Evolutionary conservation across 1,140 invertebrate genomes (phyloP).

Genomic region (Sinella curviseta): DNA sequence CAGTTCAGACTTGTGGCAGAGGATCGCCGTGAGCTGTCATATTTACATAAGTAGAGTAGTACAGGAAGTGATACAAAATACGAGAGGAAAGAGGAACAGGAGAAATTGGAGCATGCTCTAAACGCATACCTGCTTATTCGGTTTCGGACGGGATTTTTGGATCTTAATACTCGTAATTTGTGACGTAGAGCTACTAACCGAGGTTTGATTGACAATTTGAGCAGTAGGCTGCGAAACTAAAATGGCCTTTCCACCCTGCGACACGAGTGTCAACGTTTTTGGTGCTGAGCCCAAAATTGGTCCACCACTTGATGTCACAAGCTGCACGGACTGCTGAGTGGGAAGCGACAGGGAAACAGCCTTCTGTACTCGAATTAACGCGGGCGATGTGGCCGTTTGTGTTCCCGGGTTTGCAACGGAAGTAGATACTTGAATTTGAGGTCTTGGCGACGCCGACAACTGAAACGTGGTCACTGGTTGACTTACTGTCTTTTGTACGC

Average conservation of each 20-base stretch:
- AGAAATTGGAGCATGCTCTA: not conserved
- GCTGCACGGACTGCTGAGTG: not conserved
- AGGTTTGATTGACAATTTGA: not conserved
- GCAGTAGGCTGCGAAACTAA: not conserved
- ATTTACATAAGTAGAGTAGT: not conserved
- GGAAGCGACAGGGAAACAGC: not conserved
- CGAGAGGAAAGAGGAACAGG: not conserved
- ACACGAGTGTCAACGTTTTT: not conserved
- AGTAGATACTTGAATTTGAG: not conserved
- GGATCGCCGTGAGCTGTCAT: not conserved
- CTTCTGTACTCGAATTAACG: not conserved
- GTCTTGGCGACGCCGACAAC: not conserved
- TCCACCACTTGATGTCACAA: not conserved
- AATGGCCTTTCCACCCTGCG: not conserved
- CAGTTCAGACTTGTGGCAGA: not conserved
- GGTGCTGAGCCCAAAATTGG: not conserved
- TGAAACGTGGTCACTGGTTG: not conserved
- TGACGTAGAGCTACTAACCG: constrained; percentile 14
- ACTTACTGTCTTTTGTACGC: not conserved
- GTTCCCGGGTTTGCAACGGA: not conserved
- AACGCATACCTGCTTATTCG: constrained; percentile 10
- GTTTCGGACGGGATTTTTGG: not conserved
- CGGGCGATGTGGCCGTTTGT: not conserved
- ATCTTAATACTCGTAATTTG: not conserved
- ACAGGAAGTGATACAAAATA: not conserved